Conservation (phyloP, 2,888 invertebrate species). For the Elegia similella region DNA sequence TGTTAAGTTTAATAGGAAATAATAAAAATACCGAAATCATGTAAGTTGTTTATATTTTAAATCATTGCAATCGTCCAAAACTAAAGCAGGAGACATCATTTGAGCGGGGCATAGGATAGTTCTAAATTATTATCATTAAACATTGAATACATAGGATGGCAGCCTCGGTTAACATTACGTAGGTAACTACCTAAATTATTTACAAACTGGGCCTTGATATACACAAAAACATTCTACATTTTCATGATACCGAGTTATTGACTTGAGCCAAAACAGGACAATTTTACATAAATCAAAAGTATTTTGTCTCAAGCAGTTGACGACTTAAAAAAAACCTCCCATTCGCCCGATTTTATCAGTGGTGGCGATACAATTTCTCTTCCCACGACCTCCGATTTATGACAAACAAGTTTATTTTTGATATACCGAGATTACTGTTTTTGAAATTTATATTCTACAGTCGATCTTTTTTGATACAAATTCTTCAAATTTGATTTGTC, state of each 20-base stretch:
- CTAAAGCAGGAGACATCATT: constrained; percentile 16
- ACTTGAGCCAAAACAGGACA: not conserved
- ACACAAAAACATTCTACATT: not conserved
- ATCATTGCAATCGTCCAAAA: constrained; percentile 10
- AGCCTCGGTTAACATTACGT: constrained; percentile 18
- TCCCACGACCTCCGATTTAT: no score
- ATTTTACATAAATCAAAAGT: not conserved
- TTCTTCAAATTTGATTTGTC: no score
- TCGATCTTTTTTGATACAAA: no score
- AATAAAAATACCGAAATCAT: constrained; percentile 7
- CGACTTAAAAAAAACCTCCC: no score
- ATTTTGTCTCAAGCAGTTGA: no score
- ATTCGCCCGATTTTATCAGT: no score
- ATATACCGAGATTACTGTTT: no score
- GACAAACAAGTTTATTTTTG: no score
- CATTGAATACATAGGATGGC: constrained; percentile 15
- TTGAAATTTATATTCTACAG: no score
- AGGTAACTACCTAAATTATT: constrained; percentile 10
- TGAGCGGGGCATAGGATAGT: constrained; percentile 11
- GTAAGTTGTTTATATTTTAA: constrained; percentile 15
- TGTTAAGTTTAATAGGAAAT: not conserved
- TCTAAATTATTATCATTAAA: constrained; percentile 7
- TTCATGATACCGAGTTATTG: not conserved
- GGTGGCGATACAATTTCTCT: no score
- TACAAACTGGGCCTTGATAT: constrained; percentile 6